phyloP scores from a whole-genome alignment of 2,113 vertebrate species.

The Antechinus flavipes region DNA sequence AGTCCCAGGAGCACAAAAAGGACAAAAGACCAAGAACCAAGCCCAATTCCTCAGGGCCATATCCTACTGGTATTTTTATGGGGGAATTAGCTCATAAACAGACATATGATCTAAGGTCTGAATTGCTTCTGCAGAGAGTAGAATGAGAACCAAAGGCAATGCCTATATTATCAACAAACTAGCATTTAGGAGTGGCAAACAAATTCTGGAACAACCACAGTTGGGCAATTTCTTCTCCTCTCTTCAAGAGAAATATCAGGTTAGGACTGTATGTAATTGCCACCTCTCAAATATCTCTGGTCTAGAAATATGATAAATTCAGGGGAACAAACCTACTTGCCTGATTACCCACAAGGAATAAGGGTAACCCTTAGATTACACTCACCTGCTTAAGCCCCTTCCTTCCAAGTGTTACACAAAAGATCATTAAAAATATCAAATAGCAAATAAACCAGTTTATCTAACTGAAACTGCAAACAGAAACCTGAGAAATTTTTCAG shows the following conservation, averaged over 20 bases:
- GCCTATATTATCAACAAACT: background rate
- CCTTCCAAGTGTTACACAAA: background rate
- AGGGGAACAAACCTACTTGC: background rate
- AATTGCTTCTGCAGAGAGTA: background rate
- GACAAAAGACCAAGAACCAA: background rate
- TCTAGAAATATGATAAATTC: background rate
- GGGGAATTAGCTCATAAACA: background rate
- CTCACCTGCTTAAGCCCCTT: background rate
- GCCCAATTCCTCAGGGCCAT: background rate
- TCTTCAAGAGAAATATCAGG: background rate
- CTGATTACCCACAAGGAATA: background rate
- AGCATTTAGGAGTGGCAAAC: background rate
- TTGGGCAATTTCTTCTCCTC: background rate
- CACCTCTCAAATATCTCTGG: background rate
- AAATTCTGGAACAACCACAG: background rate
- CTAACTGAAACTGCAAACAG: background rate
- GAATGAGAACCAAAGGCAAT: background rate
- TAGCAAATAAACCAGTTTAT: background rate
- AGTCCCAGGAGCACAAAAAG: background rate
- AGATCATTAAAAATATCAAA: background rate
- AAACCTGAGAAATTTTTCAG: background rate
- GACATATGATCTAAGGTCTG: background rate
- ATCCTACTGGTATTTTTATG: background rate
- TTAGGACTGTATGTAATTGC: background rate
- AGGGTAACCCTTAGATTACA: background rate